Percentiles rank a stretch among this genome's conserved stretches.
Evolutionary conservation across 2,888 invertebrate genomes (phyloP).

Genomic region (Anodontia alba): DNA sequence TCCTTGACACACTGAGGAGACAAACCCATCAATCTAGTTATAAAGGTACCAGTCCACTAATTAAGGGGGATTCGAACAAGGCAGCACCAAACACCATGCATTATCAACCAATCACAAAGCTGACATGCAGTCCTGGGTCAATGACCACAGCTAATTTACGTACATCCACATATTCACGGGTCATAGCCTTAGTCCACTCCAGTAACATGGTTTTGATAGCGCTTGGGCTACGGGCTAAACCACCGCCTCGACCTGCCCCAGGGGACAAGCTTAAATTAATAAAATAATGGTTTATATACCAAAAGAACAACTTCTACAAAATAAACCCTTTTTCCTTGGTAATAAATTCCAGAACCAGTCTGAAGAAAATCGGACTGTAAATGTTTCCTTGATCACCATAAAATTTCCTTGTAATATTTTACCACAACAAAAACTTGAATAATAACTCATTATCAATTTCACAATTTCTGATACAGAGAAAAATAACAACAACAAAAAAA

Average conservation of each 20-base stretch:
- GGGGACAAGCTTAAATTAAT: neutral
- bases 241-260: conserved; percentile 87
- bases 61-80: neutral
- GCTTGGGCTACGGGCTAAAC: conserved; percentile 90
- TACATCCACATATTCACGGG: conserved; percentile 93
- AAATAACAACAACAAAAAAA: neutral
- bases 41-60: neutral
- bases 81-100: conserved; percentile 3
- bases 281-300: neutral
- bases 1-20: neutral
- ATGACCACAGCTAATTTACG: conserved; percentile 44
- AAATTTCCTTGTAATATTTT: too few relatives aligned
- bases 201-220: conserved; percentile 98
- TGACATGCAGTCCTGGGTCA: conserved; percentile 46
- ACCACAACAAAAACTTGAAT: too few relatives aligned
- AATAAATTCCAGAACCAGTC: neutral
- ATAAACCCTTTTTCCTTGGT: neutral
- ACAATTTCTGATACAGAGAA: too few relatives aligned
- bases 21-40: neutral
- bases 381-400: neutral
- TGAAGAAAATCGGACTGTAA: neutral
- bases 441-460: too few relatives aligned
- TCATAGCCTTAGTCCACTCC: conserved; percentile 98
- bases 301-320: neutral
- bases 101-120: conserved; percentile 49